Base-by-base conservation (phyloP, 2,113 vertebrate species). In the Psettodes erumei region DNA sequence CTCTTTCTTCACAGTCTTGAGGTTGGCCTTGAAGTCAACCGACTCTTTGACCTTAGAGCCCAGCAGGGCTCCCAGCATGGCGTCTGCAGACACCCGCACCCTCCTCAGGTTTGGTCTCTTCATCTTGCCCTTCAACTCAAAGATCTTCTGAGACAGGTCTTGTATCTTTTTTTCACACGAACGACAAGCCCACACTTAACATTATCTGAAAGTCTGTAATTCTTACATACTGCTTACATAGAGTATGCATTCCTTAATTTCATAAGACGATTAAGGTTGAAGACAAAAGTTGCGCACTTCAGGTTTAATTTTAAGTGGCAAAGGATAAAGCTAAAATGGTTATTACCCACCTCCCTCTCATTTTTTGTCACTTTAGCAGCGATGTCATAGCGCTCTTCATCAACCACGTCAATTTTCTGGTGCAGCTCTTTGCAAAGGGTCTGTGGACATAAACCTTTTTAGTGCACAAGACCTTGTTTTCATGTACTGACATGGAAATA, bases 1-100 rank as follows among this genome's bases (percentile, higher is more conserved):
- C 77, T 95, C 94, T 67, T 94, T 95, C 89, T 94, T 95, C 32
- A 95, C 94, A 8, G 94, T 95, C 87, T 95, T 95, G 16, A 95
- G 91, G 85, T 93, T 93, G 69, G 93, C 92, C 72, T 94, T 94
- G 71, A 95, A 93, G 81, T 95, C 93, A 54, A 94, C 94, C 45
- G 94, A 91, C 70, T 94, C 94, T 75, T 95, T 95, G 76, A 93
- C 90, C 69, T 79, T 94, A 16, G 84, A 37, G 1, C 94, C 94
- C 73, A 95, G 81, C 70, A 95, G 88, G 40, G 94, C 94, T 25
- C 94, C 93, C 69, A 95, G 51, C 93, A 95, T 94, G 83, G 94
- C 94, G 10, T 95, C 94, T n/a, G 94, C 93, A 2, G 94, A 95
- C 45, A 95, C 93, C 61, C 93, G 90, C 38, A 95, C 94, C 80